Conservation (phyloP, 2,888 invertebrate genomes). For the Pyrrhosoma nymphula region DNA sequence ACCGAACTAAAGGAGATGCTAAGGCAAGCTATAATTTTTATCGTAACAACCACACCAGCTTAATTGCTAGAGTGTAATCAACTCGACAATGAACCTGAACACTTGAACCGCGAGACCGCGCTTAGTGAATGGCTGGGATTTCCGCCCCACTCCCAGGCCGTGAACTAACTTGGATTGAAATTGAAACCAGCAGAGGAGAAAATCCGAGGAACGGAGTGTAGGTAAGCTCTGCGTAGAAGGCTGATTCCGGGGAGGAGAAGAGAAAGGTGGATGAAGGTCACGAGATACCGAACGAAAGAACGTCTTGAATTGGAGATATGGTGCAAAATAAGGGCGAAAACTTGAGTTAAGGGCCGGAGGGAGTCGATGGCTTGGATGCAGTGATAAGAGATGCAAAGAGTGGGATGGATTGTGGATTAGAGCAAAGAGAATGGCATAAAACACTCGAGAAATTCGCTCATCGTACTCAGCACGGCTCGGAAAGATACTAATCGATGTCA, state of each 20-base stretch:
- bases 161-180: constrained; percentile 2
- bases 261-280: neutral
- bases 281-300: neutral
- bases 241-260: neutral
- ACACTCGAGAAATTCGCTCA: too few relatives aligned
- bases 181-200: neutral
- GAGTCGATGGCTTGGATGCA: neutral
- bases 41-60: neutral
- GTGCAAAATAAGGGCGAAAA: neutral
- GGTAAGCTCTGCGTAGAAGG: neutral
- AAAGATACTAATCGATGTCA: too few relatives aligned
- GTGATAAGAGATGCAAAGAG: neutral
- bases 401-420: neutral
- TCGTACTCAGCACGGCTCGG: too few relatives aligned
- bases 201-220: neutral
- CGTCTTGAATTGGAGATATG: neutral
- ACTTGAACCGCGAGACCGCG: neutral
- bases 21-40: too few relatives aligned
- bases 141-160: neutral
- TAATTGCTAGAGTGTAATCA: neutral
- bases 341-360: neutral
- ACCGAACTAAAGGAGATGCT: too few relatives aligned
- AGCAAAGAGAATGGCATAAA: too few relatives aligned
- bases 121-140: neutral
- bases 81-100: neutral